phyloP scores from a whole-genome alignment of 2,797 vertebrate genomes.

The Tapera naevia region DNA sequence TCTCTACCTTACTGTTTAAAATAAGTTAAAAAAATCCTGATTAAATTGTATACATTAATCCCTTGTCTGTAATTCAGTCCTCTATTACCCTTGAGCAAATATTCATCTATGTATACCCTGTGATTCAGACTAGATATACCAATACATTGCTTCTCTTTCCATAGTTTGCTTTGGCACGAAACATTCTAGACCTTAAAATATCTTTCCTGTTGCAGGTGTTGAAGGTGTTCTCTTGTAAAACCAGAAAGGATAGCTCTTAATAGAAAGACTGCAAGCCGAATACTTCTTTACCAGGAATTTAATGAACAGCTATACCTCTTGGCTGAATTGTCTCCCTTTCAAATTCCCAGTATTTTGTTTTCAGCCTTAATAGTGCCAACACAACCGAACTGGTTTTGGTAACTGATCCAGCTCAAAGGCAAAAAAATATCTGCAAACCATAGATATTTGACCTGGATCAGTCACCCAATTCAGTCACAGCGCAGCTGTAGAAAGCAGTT shows the following conservation, averaged over 20 bases:
- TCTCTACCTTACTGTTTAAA: not conserved
- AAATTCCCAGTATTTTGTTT: not conserved
- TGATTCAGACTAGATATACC: not conserved
- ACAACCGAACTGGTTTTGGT: not conserved
- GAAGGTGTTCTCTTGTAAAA: not conserved
- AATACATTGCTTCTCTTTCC: rapidly evolving
- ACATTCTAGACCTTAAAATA: not conserved
- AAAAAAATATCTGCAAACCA: not conserved
- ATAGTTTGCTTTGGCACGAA: not conserved
- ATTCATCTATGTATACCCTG: not conserved
- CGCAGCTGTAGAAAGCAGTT: not conserved
- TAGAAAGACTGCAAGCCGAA: not conserved
- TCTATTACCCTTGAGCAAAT: not conserved
- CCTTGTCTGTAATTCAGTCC: not conserved
- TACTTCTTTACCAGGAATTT: not conserved
- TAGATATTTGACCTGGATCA: not conserved
- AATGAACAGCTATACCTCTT: not conserved
- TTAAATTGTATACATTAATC: not conserved
- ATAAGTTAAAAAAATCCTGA: not conserved
- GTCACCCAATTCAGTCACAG: not conserved
- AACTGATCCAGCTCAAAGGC: not conserved
- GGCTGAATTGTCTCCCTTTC: not conserved
- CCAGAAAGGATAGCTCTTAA: not conserved
- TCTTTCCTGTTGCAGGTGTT: not conserved
- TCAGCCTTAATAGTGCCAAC: not conserved